Percentiles rank a stretch among this genome's conserved stretches.
phyloP scores from a whole-genome alignment of 2,113 vertebrate genomes.

The Hirundichthys speculiger region DNA sequence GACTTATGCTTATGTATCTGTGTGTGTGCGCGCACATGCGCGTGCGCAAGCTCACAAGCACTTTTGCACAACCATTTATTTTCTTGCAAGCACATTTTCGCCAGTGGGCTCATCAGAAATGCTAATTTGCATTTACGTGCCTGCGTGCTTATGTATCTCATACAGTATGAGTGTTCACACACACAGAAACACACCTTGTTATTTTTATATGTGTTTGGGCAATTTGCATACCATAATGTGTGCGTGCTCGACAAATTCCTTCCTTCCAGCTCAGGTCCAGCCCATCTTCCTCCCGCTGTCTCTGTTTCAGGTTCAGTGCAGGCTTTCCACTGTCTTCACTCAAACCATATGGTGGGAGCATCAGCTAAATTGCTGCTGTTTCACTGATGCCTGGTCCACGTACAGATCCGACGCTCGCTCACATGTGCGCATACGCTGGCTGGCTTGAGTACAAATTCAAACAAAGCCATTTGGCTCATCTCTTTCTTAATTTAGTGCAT shows the following conservation, averaged over 20 bases:
- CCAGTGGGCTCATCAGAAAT: constrained; percentile 38
- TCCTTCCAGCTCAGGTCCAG: constrained; percentile 40
- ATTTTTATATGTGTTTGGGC: constrained; percentile 14
- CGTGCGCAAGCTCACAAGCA: background rate
- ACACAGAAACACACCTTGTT: too few relatives aligned
- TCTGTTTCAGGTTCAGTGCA: constrained; percentile 70
- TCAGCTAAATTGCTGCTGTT: constrained; percentile 78
- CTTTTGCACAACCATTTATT: constrained; percentile 12
- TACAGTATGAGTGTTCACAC: constrained; percentile 12
- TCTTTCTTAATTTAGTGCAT: constrained; percentile 52
- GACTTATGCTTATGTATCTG: constrained; percentile 34
- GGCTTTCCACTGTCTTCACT: constrained; percentile 77
- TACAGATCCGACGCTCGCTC: constrained; percentile 45
- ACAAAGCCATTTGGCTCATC: constrained; percentile 67
- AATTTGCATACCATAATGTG: constrained; percentile 58
- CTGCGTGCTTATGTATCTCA: constrained; percentile 13
- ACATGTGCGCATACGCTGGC: constrained; percentile 12
- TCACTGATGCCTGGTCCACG: constrained; percentile 54
- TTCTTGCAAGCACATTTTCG: constrained; percentile 29
- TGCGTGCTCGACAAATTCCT: too few relatives aligned
- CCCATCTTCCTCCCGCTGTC: constrained; percentile 22
- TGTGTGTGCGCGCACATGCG: constrained; percentile 11
- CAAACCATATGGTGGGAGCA: constrained; percentile 75
- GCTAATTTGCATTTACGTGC: constrained; percentile 49
- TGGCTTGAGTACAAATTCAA: constrained; percentile 53